Percentiles rank a stretch among this genome's conserved stretches.
These are phyloP conservation scores for Leguminivora glycinivorella DNA, from an alignment of 1,140 invertebrate species.

Conservation along the genomic window DNA sequence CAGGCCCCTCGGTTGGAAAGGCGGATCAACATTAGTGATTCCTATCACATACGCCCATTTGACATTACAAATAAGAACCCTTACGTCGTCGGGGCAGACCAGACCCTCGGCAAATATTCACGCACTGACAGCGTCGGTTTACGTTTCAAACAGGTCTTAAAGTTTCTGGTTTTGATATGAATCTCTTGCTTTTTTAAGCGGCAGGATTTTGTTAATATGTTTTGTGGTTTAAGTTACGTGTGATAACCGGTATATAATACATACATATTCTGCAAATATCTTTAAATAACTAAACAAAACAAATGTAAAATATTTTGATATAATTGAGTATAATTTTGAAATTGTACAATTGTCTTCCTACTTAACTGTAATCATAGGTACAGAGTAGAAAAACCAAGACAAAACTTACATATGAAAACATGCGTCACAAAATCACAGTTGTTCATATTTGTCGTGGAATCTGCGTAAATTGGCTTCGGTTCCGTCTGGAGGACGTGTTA, in stretches of 20 bases:
- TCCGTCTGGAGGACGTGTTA: constrained; percentile 65
- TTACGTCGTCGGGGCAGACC: background rate
- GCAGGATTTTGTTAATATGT: background rate
- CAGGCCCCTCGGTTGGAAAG: constrained; percentile 51
- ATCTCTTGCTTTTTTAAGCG: background rate
- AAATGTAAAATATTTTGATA: too few relatives aligned
- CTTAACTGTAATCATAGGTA: too few relatives aligned
- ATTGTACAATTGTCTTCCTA: background rate
- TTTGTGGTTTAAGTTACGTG: background rate
- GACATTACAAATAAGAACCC: background rate
- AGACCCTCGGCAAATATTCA: constrained; percentile 15
- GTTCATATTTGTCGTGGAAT: constrained; percentile 48
- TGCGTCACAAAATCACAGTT: constrained; percentile 33
- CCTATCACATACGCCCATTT: background rate
- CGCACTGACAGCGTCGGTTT: constrained; percentile 8
- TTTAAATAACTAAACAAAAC: too few relatives aligned
- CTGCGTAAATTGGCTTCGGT: constrained; percentile 64
- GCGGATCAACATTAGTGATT: background rate
- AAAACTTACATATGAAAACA: background rate
- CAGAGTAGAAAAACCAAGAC: background rate
- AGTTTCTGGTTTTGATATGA: constrained; percentile 7
- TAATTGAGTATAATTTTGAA: background rate
- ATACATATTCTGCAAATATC: too few relatives aligned
- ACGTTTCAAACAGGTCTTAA: constrained; percentile 11
- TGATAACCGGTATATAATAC: too few relatives aligned